Percentiles rank a stretch among this genome's conserved stretches.
phyloP scores from a whole-genome alignment of 2,113 vertebrate genomes.

The Pantherophis guttatus region DNA sequence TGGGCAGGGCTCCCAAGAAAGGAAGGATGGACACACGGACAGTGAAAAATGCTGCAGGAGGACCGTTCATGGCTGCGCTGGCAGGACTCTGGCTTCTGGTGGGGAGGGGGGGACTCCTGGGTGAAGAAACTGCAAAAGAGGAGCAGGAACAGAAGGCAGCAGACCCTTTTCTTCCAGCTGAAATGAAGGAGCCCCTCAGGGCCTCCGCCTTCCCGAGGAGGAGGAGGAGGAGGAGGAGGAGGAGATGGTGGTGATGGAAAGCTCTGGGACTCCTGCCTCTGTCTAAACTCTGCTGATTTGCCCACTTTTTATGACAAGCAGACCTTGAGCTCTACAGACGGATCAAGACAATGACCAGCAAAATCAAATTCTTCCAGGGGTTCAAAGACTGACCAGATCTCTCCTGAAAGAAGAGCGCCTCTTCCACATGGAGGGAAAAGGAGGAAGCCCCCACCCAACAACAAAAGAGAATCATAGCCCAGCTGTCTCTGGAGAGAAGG shows the following conservation, averaged over 20 bases:
- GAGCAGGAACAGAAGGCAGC: background rate
- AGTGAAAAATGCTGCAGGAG: background rate
- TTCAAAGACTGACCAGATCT: background rate
- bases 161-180: background rate
- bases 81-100: slow-evolving; percentile 74
- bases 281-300: background rate
- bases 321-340: background rate
- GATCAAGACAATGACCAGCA: background rate
- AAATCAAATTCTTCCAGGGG: background rate
- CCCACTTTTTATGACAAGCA: background rate
- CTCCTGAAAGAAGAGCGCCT: background rate
- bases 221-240: too few species aligned
- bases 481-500: background rate
- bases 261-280: background rate
- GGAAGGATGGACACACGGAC: background rate
- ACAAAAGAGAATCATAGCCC: too few species aligned
- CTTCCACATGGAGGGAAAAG: background rate
- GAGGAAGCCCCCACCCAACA: background rate
- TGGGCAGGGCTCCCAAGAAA: background rate
- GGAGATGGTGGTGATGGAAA: too few species aligned
- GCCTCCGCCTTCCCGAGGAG: background rate
- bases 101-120: background rate
- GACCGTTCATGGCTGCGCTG: slow-evolving; percentile 68
- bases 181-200: background rate
- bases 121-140: background rate